These are phyloP conservation scores for Pseudomyrmex dendroicus DNA, from an alignment of 1,140 invertebrate species.

Conservation along the genomic window DNA sequence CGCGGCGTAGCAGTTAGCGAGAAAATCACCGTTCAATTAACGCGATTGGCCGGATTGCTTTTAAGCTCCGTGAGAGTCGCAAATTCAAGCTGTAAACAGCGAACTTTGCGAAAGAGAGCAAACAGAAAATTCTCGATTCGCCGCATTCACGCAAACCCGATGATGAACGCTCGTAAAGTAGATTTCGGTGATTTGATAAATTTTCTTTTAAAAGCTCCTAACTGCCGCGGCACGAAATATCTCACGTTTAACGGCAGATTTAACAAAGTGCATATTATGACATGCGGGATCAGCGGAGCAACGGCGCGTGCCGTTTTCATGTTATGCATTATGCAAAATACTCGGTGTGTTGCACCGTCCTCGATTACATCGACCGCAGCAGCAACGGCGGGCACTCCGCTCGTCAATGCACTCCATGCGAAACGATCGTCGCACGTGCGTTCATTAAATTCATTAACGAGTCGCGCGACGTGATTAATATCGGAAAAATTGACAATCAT, in stretches of 20 bases:
- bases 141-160: too few relatives aligned
- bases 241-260: slow-evolving; percentile 38
- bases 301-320: slow-evolving; percentile 41
- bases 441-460: slow-evolving; percentile 53
- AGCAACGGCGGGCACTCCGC: too few relatives aligned
- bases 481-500: slow-evolving; percentile 48
- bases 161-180: background rate
- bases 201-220: slow-evolving; percentile 28
- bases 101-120: background rate
- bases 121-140: background rate
- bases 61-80: too few relatives aligned
- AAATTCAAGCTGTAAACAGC: background rate
- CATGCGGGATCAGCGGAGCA: slow-evolving; percentile 32
- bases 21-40: slow-evolving; percentile 43
- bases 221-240: slow-evolving; percentile 14
- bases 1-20: slow-evolving; percentile 18
- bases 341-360: slow-evolving; percentile 27
- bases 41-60: background rate
- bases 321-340: slow-evolving; percentile 59
- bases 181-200: background rate
- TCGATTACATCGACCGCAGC: slow-evolving; percentile 30
- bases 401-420: slow-evolving; percentile 5
- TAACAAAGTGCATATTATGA: slow-evolving; percentile 50
- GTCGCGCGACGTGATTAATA: slow-evolving; percentile 32
- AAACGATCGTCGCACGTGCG: background rate